Percentiles rank a stretch among this genome's conserved stretches.
phyloP scores from a whole-genome alignment of 2,797 vertebrate genomes.

The Aphelocoma californica region DNA sequence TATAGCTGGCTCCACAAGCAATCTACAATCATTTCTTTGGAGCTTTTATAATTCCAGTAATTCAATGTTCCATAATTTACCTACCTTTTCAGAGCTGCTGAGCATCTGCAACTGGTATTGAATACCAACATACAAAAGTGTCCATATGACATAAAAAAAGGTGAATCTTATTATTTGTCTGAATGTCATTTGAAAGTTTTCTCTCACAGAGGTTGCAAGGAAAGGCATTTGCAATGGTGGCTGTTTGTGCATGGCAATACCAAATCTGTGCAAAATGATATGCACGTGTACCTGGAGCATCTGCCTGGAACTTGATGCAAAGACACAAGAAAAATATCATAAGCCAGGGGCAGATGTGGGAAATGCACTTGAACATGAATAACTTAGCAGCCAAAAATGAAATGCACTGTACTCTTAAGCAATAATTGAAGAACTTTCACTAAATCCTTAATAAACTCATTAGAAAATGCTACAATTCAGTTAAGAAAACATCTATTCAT shows the following conservation, averaged over 20 bases:
- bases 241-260: background rate
- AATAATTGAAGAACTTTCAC: background rate
- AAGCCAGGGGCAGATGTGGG: background rate
- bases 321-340: background rate
- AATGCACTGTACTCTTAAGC: background rate
- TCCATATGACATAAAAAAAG: background rate
- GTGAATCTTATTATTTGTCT: background rate
- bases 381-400: background rate
- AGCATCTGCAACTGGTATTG: background rate
- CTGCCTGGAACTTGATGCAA: background rate
- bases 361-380: background rate
- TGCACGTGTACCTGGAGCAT: background rate
- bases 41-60: background rate
- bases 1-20: background rate
- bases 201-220: background rate
- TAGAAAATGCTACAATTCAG: conserved; percentile 14
- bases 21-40: background rate
- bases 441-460: conserved; percentile 32
- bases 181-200: background rate
- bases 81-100: background rate
- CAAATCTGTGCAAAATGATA: background rate
- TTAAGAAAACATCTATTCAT: conserved; percentile 47
- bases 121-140: background rate
- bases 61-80: background rate
- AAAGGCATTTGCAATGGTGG: background rate